These are phyloP conservation scores for Tursiops truncatus DNA, from an alignment of 2,113 vertebrate species.

Conservation along the genomic window DNA sequence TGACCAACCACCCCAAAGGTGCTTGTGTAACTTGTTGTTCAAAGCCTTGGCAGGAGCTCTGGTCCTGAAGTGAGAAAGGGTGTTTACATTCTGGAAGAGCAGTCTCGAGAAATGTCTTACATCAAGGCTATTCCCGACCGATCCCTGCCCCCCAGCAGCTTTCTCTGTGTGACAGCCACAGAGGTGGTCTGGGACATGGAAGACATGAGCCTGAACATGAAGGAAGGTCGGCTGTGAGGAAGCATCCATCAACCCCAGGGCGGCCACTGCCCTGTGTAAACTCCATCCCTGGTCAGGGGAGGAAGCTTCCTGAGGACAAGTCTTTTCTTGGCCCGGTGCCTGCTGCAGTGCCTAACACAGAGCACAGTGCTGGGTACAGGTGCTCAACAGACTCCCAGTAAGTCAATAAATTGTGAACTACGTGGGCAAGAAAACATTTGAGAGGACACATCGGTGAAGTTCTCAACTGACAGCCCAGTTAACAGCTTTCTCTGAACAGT, in stretches of 20 bases:
- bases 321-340: neutral
- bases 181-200: neutral
- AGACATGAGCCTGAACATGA: neutral
- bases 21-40: slow-evolving; percentile 71
- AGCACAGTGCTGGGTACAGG: neutral
- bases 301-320: neutral
- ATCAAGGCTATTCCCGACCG: neutral
- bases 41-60: slow-evolving; percentile 59
- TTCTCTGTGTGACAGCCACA: neutral
- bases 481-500: neutral
- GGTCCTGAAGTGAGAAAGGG: slow-evolving; percentile 38
- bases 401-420: neutral
- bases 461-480: neutral
- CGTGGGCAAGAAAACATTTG: neutral
- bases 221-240: neutral
- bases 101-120: neutral
- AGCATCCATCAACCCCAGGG: fast-evolving
- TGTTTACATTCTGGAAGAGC: slow-evolving; percentile 62
- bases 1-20: slow-evolving; percentile 30
- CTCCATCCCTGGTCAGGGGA: neutral
- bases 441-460: neutral
- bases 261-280: neutral
- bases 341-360: neutral
- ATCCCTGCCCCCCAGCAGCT: neutral
- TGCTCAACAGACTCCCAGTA: neutral